Evolutionary conservation across 2,113 vertebrate species (phyloP), one percentile per base, ranked within the genome.

Genomic region (Nothobranchius kuhntae): DNA sequence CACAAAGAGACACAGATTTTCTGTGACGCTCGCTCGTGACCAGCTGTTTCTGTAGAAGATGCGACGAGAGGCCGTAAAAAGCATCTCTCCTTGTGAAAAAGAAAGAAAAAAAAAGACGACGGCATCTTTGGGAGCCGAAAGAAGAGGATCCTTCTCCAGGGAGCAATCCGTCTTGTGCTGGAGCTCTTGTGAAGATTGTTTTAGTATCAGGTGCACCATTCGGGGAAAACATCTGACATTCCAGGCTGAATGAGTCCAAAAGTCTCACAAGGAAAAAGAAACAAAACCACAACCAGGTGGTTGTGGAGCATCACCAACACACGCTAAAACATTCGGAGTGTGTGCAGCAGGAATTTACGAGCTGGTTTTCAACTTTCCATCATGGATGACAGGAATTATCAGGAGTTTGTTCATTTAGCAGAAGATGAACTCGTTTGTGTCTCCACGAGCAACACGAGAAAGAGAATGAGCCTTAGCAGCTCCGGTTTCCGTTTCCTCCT

Each of bases 191-290:
- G 96, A 97, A 95, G 92, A 94, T 93, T 83, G 92, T 93, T 96
- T 96, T 93, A 95, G 95, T 94, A 96, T 98, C 96, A 98, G 96
- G 96, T 98, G 96, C 93, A 94, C 96, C 94, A 95, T 97, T 95
- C 95, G 97, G 96, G 96, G 95, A 98, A 97, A 82, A 91, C 94
- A 96, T 96, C 89, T 93, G 91, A 95, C 95, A 96, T 96, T 98
- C 96, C 96, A 84, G 93, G 82, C 86, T 89, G 95, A 98, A 95
- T 96, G 93, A 96, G 93, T 93, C 94, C 94, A 94, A 96, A 95
- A 93, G 95, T 96, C 95, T 92, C 91, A 94, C 94, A 96, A 95
- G 94, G 58, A 51, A 42, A 26, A 58, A 14, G 40, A 26, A 2
- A 24, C n/a, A 60, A 51, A 94, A 86, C 72, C 59, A 3, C 69